phyloP scores from a whole-genome alignment of 2,888 invertebrate genomes.

The Andrena trimmerana region DNA sequence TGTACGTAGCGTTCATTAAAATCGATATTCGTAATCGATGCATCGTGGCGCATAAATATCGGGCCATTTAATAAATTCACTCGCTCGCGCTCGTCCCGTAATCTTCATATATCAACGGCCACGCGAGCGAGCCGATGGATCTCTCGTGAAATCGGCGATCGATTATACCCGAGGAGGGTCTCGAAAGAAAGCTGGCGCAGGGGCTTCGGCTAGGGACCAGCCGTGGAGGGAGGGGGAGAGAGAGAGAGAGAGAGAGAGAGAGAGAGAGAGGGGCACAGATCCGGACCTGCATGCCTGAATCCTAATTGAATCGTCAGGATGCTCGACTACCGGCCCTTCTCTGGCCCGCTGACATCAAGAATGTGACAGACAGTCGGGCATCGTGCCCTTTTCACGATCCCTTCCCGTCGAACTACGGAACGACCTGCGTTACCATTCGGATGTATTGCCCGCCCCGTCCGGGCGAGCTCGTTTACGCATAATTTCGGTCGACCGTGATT shows the following conservation, averaged over 20 bases:
- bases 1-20: background rate
- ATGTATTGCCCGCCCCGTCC: slow-evolving; percentile 59
- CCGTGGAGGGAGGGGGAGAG: slow-evolving; percentile 30
- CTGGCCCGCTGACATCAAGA: slow-evolving; percentile 76
- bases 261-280: slow-evolving; percentile 37
- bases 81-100: slow-evolving; percentile 48
- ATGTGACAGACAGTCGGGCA: slow-evolving; percentile 80
- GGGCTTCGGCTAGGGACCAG: slow-evolving; percentile 36
- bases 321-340: slow-evolving; percentile 72
- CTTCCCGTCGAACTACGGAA: slow-evolving; percentile 58
- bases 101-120: slow-evolving; percentile 71
- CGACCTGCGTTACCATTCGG: slow-evolving; percentile 58
- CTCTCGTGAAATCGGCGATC: slow-evolving; percentile 76
- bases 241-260: slow-evolving; percentile 19
- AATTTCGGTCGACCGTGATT: slow-evolving; percentile 54
- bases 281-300: slow-evolving; percentile 76
- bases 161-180: slow-evolving; percentile 74
- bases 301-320: slow-evolving; percentile 83
- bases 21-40: slow-evolving; percentile 2
- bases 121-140: slow-evolving; percentile 67
- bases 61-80: slow-evolving; percentile 1
- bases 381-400: slow-evolving; percentile 71
- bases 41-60: slow-evolving; percentile 3
- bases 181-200: slow-evolving; percentile 59
- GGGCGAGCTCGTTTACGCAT: slow-evolving; percentile 50